Percentiles rank a stretch among this genome's conserved stretches.
phyloP scores from a whole-genome alignment of 1,140 invertebrate genomes.

The Octopus sinensis region DNA sequence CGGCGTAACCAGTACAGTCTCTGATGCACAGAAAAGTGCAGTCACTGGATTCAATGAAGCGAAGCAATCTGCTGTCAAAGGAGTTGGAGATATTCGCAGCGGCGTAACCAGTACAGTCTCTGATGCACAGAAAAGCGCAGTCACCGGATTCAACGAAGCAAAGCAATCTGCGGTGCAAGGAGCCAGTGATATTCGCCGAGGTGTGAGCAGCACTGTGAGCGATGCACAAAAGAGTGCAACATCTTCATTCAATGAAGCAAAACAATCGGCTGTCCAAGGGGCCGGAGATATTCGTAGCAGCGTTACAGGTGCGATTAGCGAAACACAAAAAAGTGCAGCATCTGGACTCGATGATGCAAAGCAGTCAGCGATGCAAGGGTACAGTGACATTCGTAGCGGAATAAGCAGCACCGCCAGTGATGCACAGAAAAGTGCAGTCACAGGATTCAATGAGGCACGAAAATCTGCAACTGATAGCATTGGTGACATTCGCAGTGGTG shows the following conservation, averaged over 20 bases:
- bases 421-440: background rate
- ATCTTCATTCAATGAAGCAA: background rate
- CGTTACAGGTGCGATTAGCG: background rate
- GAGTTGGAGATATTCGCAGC: background rate
- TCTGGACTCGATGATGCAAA: background rate
- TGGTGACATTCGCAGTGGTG: background rate
- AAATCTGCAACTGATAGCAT: background rate
- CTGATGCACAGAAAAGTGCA: background rate
- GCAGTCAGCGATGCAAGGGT: background rate
- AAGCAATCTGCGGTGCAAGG: background rate
- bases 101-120: background rate
- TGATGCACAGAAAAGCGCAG: background rate
- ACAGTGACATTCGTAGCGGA: background rate
- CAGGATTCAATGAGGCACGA: background rate
- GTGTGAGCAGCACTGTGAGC: background rate
- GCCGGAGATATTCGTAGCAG: background rate
- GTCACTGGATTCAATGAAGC: background rate
- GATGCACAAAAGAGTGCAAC: background rate
- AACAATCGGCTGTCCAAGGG: background rate
- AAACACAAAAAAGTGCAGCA: background rate
- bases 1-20: background rate
- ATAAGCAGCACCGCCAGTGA: background rate
- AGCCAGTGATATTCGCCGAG: background rate
- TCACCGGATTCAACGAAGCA: background rate
- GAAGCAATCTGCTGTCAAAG: background rate